Evolutionary conservation across 2,113 vertebrate species (phyloP), one percentile per base, ranked within the genome.

Genomic region (Vulpes ferrilata): DNA sequence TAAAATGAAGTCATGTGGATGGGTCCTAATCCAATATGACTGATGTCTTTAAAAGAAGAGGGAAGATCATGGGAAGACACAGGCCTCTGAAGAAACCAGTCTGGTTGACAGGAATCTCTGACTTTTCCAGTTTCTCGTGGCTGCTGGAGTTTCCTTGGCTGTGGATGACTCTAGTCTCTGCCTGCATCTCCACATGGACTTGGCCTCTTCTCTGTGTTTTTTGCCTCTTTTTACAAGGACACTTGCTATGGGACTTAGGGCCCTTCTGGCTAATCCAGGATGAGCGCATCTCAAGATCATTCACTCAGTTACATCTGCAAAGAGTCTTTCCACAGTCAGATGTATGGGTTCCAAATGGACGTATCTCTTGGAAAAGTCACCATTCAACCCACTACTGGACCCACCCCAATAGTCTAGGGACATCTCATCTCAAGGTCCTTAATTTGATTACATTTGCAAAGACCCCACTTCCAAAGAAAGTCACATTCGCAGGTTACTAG

Each of bases 111-210:
- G 88, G 38, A 73, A 2, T 30, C n/a, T 82, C 25, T 11, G 27
- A 59, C 59, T 65, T 15, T 32, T 57, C 69, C 30, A 8, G 11
- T 15, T 20, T n/a, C 55, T 80, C 23, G 59, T 16, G 59, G 48
- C 48, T 38, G 60, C 82, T 13, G n/a, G 20, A 7, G 1, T 9
- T 9, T 9, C 57, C 4, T 0, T 38, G 20, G 43, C 43, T 27
- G 2, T 1, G 32, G 32, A 3, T n/a, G 20, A 1, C 43, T 32
- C 19, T 3, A 10, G 0, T 48, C 78, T 84, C 55, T 4, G 12
- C 35, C 17, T 15, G 7, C 2, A 0, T 27, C 17, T 64, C 59
- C 23, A 7, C 0, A 1, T 4, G 23, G 23, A 3, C 60, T 51
- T 55, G 32, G 7, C 48, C 3, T 64, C 55, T 38, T 22, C 53